Base-by-base conservation (phyloP, 2,888 invertebrate species). In the Torymus aiolomorphi region DNA sequence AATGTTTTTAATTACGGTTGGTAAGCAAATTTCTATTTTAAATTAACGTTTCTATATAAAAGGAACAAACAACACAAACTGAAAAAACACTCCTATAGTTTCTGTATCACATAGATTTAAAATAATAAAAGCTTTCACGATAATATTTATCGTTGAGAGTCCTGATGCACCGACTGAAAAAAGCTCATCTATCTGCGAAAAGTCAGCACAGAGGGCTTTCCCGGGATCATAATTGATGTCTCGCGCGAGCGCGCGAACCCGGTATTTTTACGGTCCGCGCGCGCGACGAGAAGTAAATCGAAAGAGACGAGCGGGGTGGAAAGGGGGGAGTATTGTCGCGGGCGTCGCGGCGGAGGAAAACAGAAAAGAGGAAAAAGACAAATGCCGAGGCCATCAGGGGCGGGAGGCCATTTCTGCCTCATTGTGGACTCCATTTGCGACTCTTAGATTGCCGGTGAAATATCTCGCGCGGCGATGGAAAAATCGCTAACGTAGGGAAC, bases 351-450 rank as follows among this genome's bases (percentile, higher is more conserved):
- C 13, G 1, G 57, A 49, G 62, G 71, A 54, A 54, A 78, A 67
- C 67, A 65, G 86, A 86, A 82, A 78, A 84, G 85, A 82, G 86
- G 31, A 31, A 84, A 86, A 89, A 89, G 89, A 89, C 88, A 87
- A 87, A 89, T 89, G 88, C 85, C 78, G 78, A 83, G 86, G 86
- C 87, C 87, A 89, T 89, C 87, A 87, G 86, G 31, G 84, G 87
- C 85, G 85, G 85, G 86, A 86, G 86, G 87, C 89, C 89, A 89
- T 89, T 90, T 88, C 89, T 89, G 89, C 87, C 88, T 89, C 89
- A 89, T 89, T 89, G 88, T 89, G 88, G 88, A 88, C 89, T 89
- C 89, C 89, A 90, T 90, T 90, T 89, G 88, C 88, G 89, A 89
- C 89, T 90, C 89, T 90, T 89, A 89, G 89, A 89, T 90, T 89